Percentiles rank a stretch among this genome's conserved stretches.
phyloP scores from a whole-genome alignment of 30 jellyfish, hydroid and myxozoan genomes.

The Nemopilema nomurai region DNA sequence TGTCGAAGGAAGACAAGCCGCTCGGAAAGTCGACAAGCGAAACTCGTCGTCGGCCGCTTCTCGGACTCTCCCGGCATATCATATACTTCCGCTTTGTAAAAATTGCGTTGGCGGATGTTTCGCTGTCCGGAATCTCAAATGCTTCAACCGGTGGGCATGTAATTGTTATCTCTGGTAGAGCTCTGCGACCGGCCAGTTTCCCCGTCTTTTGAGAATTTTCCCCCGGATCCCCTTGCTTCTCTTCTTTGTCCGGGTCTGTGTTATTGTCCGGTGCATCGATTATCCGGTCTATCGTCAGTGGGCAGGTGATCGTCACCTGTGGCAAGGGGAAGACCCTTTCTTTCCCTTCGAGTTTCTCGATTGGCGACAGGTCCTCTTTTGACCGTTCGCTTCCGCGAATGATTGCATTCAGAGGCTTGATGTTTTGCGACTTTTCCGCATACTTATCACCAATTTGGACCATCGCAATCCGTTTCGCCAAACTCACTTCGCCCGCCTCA shows the following conservation, averaged over 20 bases:
- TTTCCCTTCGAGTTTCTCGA: not conserved
- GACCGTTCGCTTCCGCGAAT: not conserved
- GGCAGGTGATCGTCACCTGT: slow-evolving; percentile 56
- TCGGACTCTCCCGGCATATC: slow-evolving; percentile 60
- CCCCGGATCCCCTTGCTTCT: not conserved
- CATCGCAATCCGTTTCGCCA: slow-evolving; percentile 1
- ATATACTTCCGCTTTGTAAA: slow-evolving; percentile 59
- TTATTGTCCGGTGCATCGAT: not conserved
- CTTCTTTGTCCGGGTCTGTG: not conserved
- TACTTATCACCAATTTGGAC: not conserved
- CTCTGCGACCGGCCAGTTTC: slow-evolving; percentile 54
- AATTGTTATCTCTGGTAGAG: slow-evolving; percentile 61
- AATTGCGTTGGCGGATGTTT: not conserved
- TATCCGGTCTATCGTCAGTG: not conserved
- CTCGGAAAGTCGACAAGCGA: slow-evolving; percentile 59
- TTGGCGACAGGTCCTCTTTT: not conserved
- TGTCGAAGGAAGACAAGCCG: slow-evolving; percentile 49
- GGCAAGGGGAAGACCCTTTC: slow-evolving; percentile 14
- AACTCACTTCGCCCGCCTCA: not conserved
- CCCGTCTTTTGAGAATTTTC: slow-evolving; percentile 11
- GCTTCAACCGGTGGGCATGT: slow-evolving; percentile 66
- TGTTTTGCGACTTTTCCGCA: not conserved
- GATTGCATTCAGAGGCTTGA: not conserved
- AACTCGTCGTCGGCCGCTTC: slow-evolving; percentile 27
- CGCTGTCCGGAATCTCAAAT: slow-evolving; percentile 8